Evolutionary conservation across 2,888 invertebrate genomes (phyloP), one percentile per base, ranked within the genome.

Genomic region (Epirrhoe tristata): DNA sequence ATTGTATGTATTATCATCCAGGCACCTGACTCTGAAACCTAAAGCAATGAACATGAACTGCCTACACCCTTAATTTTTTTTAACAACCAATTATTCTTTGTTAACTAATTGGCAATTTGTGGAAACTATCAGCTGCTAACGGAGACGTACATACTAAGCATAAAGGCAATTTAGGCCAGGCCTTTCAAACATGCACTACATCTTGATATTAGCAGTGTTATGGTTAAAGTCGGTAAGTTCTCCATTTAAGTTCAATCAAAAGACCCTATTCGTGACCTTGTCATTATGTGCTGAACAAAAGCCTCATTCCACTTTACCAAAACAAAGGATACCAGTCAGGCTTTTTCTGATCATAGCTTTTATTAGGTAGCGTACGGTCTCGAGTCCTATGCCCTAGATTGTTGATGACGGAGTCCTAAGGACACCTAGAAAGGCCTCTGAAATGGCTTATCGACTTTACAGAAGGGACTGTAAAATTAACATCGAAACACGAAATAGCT

Each of bases 211-310:
- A 53, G 43, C 43, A 12, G 12, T 46, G 5, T 0, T 14, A 48
- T 48, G 53, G 48, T 24, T 53, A 14, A n/a, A 54, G 36, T 10
- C 48, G 58, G 63, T 64, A 64, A 64, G 63, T 10, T 48, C 34
- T 36, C 17, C 1, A 24, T 31, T 5, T 4, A n/a, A 39, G 36
- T 39, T 10, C 10, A 43, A 4, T 12, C 12, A 12, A 4, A 3
- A 43, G 4, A 12, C 39, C 3, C 5, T 43, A 43, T 10, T 43
- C 12, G 12, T 43, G 39, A 43, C 39, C 8, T 0, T 8, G 1
- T 10, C 39, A 34, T 34, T 34, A 34, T 34, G 24, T 3, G 24
- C 24, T 24, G 24, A 24, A 24, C 24, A 1, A 24, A 3, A 24
- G 24, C 24, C 24, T 2, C 24, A 24, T 24, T 24, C 3, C 24